phyloP scores from a whole-genome alignment of 2,797 vertebrate genomes.

The Leuciscus waleckii region DNA sequence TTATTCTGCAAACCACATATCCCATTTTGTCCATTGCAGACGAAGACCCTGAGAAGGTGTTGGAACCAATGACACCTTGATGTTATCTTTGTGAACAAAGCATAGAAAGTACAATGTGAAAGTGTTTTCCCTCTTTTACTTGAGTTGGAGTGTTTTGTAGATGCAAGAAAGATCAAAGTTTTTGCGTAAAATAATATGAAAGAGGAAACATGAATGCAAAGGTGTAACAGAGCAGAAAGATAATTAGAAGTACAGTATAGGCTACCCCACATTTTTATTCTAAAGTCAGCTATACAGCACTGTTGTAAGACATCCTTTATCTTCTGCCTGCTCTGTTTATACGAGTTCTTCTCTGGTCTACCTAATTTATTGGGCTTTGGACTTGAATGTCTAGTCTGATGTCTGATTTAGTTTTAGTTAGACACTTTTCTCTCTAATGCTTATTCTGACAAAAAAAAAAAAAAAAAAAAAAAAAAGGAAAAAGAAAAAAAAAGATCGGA shows the following conservation, averaged over 20 bases:
- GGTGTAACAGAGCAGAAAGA: not conserved
- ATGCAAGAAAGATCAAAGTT: conserved; percentile 1
- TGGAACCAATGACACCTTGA: not conserved
- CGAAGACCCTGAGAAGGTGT: not conserved
- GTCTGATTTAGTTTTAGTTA: conserved; percentile 21
- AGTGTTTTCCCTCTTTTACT: not conserved
- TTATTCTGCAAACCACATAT: not conserved
- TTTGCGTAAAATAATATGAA: not conserved
- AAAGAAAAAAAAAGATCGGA: no score
- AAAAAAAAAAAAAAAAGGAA: no score
- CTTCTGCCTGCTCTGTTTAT: not conserved
- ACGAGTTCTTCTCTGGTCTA: not conserved
- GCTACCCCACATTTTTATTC: not conserved
- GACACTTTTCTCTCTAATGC: not conserved
- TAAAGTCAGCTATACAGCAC: not conserved
- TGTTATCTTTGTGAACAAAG: not conserved
- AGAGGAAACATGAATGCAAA: not conserved
- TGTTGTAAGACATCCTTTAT: not conserved
- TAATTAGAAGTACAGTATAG: conserved; percentile 1
- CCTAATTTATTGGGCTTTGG: conserved; percentile 16
- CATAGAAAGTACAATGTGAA: not conserved
- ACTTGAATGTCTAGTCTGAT: conserved; percentile 9
- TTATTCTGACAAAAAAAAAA: not conserved
- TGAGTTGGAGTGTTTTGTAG: conserved; percentile 2
- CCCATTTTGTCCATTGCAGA: not conserved